Percentiles rank a stretch among this genome's conserved stretches.
phyloP scores from a whole-genome alignment of 2,888 invertebrate species.

The Leistus spinibarbis region DNA sequence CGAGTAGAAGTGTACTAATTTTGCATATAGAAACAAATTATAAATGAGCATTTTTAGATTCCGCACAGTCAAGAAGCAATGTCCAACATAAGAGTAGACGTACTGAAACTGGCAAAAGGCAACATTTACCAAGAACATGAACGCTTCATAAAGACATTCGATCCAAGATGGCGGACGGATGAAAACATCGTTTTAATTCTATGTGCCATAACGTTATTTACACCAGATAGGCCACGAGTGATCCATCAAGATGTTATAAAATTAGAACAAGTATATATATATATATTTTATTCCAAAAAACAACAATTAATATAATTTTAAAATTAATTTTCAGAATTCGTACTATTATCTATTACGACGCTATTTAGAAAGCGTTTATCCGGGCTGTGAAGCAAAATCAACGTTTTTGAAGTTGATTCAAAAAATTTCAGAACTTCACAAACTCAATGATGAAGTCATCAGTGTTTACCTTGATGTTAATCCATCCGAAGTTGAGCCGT shows the following conservation, averaged over 20 bases:
- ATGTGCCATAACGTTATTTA: conserved; percentile 89
- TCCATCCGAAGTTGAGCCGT: conserved; percentile 87
- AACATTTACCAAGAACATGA: conserved; percentile 89
- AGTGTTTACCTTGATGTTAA: conserved; percentile 91
- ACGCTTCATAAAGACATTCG: conserved; percentile 83
- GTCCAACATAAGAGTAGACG: conserved; percentile 83
- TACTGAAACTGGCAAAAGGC: conserved; percentile 88
- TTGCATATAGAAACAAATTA: background rate
- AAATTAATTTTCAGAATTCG: conserved; percentile 69
- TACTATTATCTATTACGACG: conserved; percentile 87
- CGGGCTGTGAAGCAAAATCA: conserved; percentile 86
- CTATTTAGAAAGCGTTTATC: conserved; percentile 81
- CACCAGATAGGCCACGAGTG: conserved; percentile 79
- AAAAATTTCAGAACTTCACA: conserved; percentile 88
- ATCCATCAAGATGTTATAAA: conserved; percentile 85
- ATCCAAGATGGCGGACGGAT: conserved; percentile 83
- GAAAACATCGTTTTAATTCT: conserved; percentile 89
- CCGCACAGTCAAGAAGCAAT: conserved; percentile 78
- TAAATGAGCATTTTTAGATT: conserved; percentile 60
- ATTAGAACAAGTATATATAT: conserved; percentile 74
- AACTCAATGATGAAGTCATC: conserved; percentile 89
- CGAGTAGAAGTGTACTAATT: conserved; percentile 1
- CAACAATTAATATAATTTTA: background rate
- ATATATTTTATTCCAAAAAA: background rate
- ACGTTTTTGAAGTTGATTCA: conserved; percentile 87